phyloP scores from a whole-genome alignment of 2,113 vertebrate species.

The Vidua chalybeata region DNA sequence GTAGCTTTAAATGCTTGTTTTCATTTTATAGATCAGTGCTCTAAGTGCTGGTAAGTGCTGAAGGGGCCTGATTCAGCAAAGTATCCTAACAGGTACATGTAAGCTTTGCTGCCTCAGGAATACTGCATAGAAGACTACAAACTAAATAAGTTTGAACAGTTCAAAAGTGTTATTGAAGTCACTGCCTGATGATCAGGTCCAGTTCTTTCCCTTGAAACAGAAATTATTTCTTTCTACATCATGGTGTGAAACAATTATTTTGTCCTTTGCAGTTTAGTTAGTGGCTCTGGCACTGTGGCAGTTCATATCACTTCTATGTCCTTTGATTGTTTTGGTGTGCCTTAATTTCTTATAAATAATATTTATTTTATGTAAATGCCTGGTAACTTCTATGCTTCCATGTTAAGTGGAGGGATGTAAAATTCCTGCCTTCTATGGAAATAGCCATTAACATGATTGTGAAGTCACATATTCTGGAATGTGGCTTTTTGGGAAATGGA shows the following conservation, averaged over 20 bases:
- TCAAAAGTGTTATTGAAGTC: neutral
- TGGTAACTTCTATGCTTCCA: neutral
- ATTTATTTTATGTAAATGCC: neutral
- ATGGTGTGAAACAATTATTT: neutral
- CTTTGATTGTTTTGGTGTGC: neutral
- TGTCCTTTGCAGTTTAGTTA: neutral
- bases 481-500: neutral
- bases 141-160: neutral
- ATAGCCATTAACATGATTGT: neutral
- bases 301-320: neutral
- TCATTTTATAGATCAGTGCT: neutral
- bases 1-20: neutral
- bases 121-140: neutral
- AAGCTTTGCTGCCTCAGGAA: neutral
- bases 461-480: neutral
- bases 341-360: neutral
- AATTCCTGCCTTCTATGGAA: neutral
- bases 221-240: neutral
- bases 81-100: neutral
- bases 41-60: neutral
- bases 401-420: neutral
- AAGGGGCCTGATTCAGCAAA: constrained; percentile 10
- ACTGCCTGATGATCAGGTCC: neutral
- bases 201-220: neutral
- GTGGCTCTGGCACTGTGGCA: neutral